Evolutionary conservation across 35 echinoderm and acorn worm genomes (phyloP), one percentile per base, ranked within the genome.

Genomic region (Apostichopus japonicus): DNA sequence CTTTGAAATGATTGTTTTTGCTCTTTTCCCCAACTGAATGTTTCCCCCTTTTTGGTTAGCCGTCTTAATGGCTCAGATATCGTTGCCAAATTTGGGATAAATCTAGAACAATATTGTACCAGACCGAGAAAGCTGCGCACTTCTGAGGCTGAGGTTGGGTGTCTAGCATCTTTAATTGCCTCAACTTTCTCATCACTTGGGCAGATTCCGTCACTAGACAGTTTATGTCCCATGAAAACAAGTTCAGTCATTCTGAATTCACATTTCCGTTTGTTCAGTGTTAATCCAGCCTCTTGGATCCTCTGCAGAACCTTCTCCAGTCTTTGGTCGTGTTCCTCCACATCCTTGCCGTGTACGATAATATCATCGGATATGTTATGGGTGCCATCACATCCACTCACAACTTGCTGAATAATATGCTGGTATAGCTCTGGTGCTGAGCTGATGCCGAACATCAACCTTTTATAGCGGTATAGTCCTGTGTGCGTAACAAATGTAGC

Each of bases 341-440:
- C n/a, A 17, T 79, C 80, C 33, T 77, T 83, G 14, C 77, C 24
- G 65, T 87, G 84, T 16, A 95, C 57, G 8, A 95, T 94, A 24
- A 95, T 94, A 24, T 95, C 94, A 77, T 95, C 94, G 3, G 90
- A 95, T 92, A 92, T 95, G 90, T 95, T 92, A 52, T 77, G 53
- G 77, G 58, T 79, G 11, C 94, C 91, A 8, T 95, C 73, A 62
- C 91, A 88, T 6, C 61, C 90, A 54, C 11, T n/a, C 21, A 92
- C 57, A 56, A 95, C 65, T 58, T 95, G 81, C 56, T 78, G 21
- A 10, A 95, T 78, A 19, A 87, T 65, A 25, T 59, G 72, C n/a
- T 79, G 90, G 24, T 92, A 87, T 62, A 88, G 55, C 87, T n/a
- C n/a, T n/a, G n/a, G n/a, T n/a, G n/a, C n/a, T 92, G 84, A 90